Evolutionary conservation across 2,888 invertebrate genomes (phyloP).

Genomic region (Lamellibrachia satsuma): DNA sequence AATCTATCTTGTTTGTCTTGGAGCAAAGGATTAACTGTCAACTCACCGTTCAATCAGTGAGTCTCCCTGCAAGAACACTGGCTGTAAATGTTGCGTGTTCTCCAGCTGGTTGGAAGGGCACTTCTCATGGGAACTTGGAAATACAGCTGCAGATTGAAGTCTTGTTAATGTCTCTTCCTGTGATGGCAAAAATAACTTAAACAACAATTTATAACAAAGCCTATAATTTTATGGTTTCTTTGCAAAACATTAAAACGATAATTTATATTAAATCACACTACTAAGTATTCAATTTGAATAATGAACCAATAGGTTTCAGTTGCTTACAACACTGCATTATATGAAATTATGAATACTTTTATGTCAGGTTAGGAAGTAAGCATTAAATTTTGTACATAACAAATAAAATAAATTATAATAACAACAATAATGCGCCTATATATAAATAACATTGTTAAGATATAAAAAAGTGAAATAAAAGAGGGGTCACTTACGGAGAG

Average conservation of each 20-base stretch:
- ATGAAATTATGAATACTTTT: background rate
- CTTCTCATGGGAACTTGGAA: constrained; percentile 35
- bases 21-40: background rate
- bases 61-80: background rate
- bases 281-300: background rate
- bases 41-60: constrained; percentile 20
- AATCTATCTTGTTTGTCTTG: background rate
- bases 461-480: background rate
- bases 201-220: background rate
- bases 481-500: background rate
- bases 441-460: background rate
- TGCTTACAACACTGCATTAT: background rate
- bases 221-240: background rate
- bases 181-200: background rate
- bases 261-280: background rate
- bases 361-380: background rate
- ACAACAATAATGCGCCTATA: background rate
- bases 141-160: constrained; percentile 38
- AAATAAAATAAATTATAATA: too few species aligned
- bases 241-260: background rate
- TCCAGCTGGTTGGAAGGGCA: background rate
- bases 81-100: background rate
- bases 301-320: background rate
- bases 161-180: constrained; percentile 38
- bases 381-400: background rate